Base-by-base conservation (phyloP, 1,140 invertebrate genomes). In the Rhagoletis zephyria region DNA sequence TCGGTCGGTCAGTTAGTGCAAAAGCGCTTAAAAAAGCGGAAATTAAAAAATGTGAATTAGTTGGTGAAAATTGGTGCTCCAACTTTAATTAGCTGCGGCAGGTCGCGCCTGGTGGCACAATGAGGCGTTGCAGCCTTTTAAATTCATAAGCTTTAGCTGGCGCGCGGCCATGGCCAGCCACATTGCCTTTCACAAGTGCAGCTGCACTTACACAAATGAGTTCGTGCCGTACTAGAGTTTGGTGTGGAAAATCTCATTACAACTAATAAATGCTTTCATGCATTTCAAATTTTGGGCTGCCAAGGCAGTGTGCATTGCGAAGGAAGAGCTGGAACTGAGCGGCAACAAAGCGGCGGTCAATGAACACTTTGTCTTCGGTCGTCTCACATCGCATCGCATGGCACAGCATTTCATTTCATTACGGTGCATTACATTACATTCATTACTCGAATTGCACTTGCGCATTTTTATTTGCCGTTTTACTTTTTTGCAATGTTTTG, bases 191-290 rank as follows among this genome's bases (percentile, higher is more conserved):
- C 30, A 30, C 64, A 14, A 74, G 40, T 48, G 42, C 67, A 16
- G 67, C 64, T 48, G 67, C 40, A 74, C 67, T 74, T 48, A 45
- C 14, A 45, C 67, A 74, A 48, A 48, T 16, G 67, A 48, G 42
- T 74, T 74, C 67, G 67, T 74, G 42, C 67, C 42, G 67, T 42
- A 74, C 14, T 48, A 74, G 67, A 16, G 10, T 45, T 12, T 12
- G 42, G 67, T 40, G 67, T 74, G 40, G 67, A 81, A 81, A 87
- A 87, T 87, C 87, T 87, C 87, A 87, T 87, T 87, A 87, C 70
- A 87, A 74, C 87, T 74, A 74, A 87, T 87, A 87, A 87, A 87
- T 87, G 59, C 74, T 77, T 87, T 86, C 63, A 65, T 86, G 59
- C 63, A 64, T 63, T 64, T 81, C 60, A 74, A 74, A 74, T 74